These are phyloP conservation scores for Pseudomyrmex dendroicus DNA, from an alignment of 1,140 invertebrate species.

Conservation along the genomic window DNA sequence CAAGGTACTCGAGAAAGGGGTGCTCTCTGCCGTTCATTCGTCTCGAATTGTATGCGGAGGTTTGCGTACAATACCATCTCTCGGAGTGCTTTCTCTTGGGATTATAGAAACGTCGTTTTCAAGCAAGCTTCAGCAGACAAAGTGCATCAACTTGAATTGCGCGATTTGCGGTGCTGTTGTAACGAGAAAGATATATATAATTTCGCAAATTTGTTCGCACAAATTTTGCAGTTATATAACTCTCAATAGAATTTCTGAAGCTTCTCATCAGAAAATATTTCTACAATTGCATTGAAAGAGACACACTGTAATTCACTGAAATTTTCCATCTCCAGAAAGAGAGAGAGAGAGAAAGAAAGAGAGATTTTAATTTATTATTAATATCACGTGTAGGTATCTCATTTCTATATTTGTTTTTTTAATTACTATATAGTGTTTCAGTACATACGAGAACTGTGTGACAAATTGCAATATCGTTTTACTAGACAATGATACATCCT, in stretches of 20 bases:
- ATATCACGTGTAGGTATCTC: not conserved
- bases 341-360: too few species aligned
- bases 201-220: constrained; percentile 1
- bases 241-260: constrained; percentile 6
- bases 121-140: constrained; percentile 30
- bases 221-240: constrained; percentile 8
- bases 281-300: not conserved
- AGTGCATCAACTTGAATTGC: constrained; percentile 40
- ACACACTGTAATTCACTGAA: not conserved
- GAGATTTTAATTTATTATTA: not conserved
- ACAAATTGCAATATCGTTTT: not conserved
- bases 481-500: constrained; percentile 26
- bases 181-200: constrained; percentile 29
- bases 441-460: not conserved
- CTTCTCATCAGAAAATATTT: too few species aligned
- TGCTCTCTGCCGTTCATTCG: constrained; percentile 43
- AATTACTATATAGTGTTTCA: constrained; percentile 5
- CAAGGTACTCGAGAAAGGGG: constrained; percentile 46
- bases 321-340: not conserved
- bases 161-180: constrained; percentile 15
- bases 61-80: constrained; percentile 45
- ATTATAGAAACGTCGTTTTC: constrained; percentile 59
- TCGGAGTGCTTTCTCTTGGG: constrained; percentile 46
- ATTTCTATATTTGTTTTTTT: not conserved
- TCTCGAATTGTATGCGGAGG: constrained; percentile 50